phyloP scores from a whole-genome alignment of 1,140 invertebrate genomes.

The Episyrphus balteatus region DNA sequence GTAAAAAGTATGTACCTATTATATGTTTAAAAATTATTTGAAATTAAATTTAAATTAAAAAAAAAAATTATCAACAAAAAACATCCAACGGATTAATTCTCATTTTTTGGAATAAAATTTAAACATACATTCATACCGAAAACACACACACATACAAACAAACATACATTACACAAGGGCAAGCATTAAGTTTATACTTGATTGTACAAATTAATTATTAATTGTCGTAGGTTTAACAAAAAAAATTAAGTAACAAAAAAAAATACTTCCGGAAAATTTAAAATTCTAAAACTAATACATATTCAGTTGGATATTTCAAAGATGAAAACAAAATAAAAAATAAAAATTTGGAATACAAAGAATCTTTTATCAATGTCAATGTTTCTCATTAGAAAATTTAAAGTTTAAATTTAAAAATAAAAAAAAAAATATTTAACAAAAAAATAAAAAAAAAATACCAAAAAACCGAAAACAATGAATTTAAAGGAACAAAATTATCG shows the following conservation, averaged over 20 bases:
- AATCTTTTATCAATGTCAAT: too few relatives aligned
- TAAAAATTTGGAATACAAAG: too few relatives aligned
- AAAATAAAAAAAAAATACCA: too few relatives aligned
- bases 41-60: neutral
- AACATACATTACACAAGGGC: neutral
- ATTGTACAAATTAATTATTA: constrained; percentile 6
- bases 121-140: neutral
- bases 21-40: neutral
- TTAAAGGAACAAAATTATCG: too few relatives aligned
- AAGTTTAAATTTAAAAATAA: too few relatives aligned
- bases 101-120: neutral
- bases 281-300: too few relatives aligned
- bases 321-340: too few relatives aligned
- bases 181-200: neutral
- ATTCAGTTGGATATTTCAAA: too few relatives aligned
- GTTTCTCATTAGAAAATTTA: too few relatives aligned
- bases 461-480: too few relatives aligned
- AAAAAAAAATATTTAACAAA: too few relatives aligned
- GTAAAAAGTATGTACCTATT: neutral
- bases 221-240: neutral
- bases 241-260: constrained; percentile 3
- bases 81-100: neutral
- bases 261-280: neutral
- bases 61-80: neutral
- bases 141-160: neutral